Conservation (phyloP, 2,797 vertebrate genomes). For the Fistularia tabacaria region DNA sequence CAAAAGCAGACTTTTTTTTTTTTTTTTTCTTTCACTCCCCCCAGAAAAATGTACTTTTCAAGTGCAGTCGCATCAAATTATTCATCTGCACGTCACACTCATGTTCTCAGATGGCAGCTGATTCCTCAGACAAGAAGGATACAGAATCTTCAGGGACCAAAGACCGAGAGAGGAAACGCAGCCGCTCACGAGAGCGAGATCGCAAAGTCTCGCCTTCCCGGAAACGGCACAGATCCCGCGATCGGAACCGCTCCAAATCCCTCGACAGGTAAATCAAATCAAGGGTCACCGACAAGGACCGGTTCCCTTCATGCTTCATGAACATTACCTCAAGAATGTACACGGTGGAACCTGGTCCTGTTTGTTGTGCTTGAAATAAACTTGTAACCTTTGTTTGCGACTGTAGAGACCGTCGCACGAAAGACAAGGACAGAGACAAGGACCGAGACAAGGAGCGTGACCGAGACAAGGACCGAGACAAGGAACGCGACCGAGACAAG, state of each 20-base stretch:
- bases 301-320: too few species aligned
- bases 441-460: slow-evolving; percentile 82
- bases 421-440: slow-evolving; percentile 86
- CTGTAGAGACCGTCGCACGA: slow-evolving; percentile 85
- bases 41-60: too few species aligned
- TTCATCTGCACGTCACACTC: neutral
- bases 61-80: neutral
- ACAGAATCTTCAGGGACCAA: slow-evolving; percentile 77
- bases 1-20: too few species aligned
- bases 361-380: too few species aligned
- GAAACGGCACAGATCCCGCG: slow-evolving; percentile 89
- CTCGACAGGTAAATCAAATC: slow-evolving; percentile 77
- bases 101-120: slow-evolving; percentile 86
- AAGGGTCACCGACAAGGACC: neutral
- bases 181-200: slow-evolving; percentile 83
- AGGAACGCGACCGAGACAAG: slow-evolving; percentile 83
- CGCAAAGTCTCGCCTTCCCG: slow-evolving; percentile 82
- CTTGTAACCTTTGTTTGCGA: slow-evolving; percentile 2
- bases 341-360: too few species aligned
- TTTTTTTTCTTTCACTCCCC: too few species aligned
- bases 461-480: slow-evolving; percentile 85
- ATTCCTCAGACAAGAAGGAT: slow-evolving; percentile 87
- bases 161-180: slow-evolving; percentile 75
- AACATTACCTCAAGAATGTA: too few species aligned
- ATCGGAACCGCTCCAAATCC: slow-evolving; percentile 89